These are phyloP conservation scores for Himantopus leucocephalus DNA, from an alignment of 2,113 vertebrate genomes.

Conservation along the genomic window DNA sequence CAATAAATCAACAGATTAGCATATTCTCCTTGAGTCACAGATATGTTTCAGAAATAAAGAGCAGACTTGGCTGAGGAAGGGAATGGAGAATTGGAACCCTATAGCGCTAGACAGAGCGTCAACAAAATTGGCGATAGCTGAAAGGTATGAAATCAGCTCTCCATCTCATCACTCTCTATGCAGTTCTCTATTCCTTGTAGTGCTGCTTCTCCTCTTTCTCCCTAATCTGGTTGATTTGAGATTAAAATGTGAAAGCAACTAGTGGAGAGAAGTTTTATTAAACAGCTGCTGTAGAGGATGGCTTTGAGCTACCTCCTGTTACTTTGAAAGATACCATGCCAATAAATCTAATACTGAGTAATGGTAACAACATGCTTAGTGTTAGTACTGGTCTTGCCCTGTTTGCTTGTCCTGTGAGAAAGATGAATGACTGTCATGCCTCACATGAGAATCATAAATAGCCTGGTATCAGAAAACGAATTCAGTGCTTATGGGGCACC, in stretches of 20 bases:
- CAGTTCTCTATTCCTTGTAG: background rate
- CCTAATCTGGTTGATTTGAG: slow-evolving; percentile 28
- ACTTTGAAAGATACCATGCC: slow-evolving; percentile 45
- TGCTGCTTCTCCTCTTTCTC: background rate
- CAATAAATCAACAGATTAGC: background rate
- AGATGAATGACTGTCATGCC: slow-evolving; percentile 22
- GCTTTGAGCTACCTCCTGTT: slow-evolving; percentile 49
- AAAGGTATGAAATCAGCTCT: slow-evolving; percentile 22
- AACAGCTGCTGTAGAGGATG: slow-evolving; percentile 30
- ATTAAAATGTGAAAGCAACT: slow-evolving; percentile 57
- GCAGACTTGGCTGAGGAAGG: background rate
- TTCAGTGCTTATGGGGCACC: slow-evolving; percentile 42
- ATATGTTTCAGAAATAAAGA: slow-evolving; percentile 5
- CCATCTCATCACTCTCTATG: background rate
- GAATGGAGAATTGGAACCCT: slow-evolving; percentile 14
- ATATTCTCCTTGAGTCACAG: background rate
- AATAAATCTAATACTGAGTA: slow-evolving; percentile 52
- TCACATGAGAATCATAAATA: slow-evolving; percentile 55
- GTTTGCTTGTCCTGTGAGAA: slow-evolving; percentile 47
- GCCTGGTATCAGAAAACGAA: slow-evolving; percentile 34
- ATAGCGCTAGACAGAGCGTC: background rate
- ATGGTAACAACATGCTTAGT: background rate
- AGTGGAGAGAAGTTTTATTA: background rate
- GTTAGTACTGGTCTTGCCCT: slow-evolving; percentile 12
- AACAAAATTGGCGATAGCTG: slow-evolving; percentile 9